These are phyloP conservation scores for Apteryx owenii DNA, from an alignment of 2,113 vertebrate genomes.

Conservation along the genomic window DNA sequence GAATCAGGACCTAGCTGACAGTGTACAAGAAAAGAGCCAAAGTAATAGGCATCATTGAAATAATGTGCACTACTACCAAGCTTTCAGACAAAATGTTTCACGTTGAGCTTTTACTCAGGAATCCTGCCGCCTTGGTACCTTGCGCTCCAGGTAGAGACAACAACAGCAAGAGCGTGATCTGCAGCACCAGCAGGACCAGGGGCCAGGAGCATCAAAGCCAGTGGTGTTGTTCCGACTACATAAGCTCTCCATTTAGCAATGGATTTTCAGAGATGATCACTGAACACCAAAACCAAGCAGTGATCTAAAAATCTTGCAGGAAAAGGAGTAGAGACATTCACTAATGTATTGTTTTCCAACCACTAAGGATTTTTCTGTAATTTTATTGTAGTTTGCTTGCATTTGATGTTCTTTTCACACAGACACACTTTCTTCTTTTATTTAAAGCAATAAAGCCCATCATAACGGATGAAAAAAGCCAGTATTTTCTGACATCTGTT, in stretches of 20 bases:
- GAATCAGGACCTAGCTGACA: background rate
- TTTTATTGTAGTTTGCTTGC: background rate
- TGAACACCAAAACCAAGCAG: background rate
- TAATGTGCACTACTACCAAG: background rate
- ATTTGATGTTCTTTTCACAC: background rate
- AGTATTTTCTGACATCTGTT: background rate
- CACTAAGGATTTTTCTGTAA: background rate
- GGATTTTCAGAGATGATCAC: background rate
- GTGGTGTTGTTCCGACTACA: background rate
- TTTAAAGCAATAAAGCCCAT: background rate
- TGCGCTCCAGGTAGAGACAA: background rate
- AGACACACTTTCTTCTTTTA: background rate
- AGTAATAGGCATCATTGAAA: background rate
- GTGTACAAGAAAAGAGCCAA: fast-evolving
- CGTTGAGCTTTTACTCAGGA: background rate
- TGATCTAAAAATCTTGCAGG: background rate
- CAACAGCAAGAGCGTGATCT: background rate
- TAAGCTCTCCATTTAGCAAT: background rate
- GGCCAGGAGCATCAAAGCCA: background rate
- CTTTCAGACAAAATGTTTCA: background rate
- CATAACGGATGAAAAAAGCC: background rate
- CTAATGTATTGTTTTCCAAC: background rate
- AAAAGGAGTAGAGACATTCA: background rate
- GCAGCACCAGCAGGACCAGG: background rate
- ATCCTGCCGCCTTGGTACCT: background rate